A percentile compares a stretch with the other conserved stretches of the same genome.
These are phyloP conservation scores for Paramormyrops kingsleyae DNA, from an alignment of 2,113 vertebrate genomes.

Conservation along the genomic window DNA sequence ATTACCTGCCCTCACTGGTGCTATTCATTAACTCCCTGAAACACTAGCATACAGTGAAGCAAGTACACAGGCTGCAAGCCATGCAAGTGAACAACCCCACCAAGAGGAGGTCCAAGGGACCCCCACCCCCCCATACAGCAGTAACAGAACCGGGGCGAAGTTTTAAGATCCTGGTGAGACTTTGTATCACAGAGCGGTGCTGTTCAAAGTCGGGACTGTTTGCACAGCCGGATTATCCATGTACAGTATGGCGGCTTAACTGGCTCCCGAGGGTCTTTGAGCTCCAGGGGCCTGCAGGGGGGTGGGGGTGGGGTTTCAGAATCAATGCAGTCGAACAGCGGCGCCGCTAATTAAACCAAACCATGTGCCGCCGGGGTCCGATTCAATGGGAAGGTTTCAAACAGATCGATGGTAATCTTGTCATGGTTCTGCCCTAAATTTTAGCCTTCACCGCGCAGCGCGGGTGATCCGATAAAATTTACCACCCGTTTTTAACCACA, in stretches of 20 bases:
- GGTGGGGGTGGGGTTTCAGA: not conserved
- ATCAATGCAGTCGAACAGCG: not conserved
- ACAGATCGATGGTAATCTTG: not conserved
- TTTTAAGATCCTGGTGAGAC: not conserved
- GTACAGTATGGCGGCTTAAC: not conserved
- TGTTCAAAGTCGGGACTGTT: not conserved
- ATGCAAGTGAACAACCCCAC: not conserved
- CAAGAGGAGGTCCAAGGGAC: not conserved
- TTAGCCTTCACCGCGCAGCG: not conserved
- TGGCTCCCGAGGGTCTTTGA: not conserved
- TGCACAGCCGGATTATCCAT: not conserved
- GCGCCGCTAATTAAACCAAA: not conserved
- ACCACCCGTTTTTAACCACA: not conserved
- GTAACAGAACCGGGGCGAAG: not conserved
- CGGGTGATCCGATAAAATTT: not conserved
- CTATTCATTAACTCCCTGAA: not conserved
- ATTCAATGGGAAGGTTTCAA: not conserved
- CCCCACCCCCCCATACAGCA: not conserved
- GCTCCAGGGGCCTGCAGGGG: not conserved
- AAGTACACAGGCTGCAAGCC: not conserved
- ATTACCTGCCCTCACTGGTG: not conserved
- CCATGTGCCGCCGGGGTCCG: not conserved
- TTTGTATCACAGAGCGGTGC: not conserved
- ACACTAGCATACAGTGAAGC: not conserved
- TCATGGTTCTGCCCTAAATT: not conserved